phyloP scores from a whole-genome alignment of 2,797 vertebrate genomes.

The Psittacula echo region DNA sequence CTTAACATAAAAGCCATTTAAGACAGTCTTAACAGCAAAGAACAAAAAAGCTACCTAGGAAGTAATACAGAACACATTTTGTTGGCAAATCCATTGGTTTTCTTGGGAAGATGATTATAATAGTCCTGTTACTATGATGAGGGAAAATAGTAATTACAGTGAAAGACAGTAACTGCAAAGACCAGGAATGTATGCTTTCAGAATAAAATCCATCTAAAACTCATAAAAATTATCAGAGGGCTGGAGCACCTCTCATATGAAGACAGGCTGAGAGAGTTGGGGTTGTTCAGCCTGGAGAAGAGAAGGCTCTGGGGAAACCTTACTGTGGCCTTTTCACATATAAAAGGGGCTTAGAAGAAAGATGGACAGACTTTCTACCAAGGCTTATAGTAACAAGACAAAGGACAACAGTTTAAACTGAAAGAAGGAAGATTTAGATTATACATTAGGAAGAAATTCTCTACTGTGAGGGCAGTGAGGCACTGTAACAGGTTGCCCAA shows the following conservation, averaged over 20 bases:
- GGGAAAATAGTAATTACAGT: background rate
- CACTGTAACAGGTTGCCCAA: background rate
- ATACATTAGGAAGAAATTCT: background rate
- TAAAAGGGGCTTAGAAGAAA: background rate
- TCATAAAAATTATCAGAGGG: background rate
- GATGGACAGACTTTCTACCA: background rate
- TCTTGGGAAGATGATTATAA: background rate
- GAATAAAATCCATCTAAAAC: background rate
- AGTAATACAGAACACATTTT: background rate
- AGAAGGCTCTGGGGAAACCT: background rate
- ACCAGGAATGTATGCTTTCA: background rate
- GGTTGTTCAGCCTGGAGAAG: background rate
- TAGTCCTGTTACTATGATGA: background rate
- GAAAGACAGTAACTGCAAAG: background rate
- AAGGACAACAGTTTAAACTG: background rate
- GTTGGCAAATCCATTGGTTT: background rate
- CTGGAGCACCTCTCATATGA: background rate
- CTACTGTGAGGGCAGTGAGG: accelerated
- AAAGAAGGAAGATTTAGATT: background rate
- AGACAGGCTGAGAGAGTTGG: background rate
- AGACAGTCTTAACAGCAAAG: background rate
- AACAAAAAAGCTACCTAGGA: background rate
- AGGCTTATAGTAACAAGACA: background rate
- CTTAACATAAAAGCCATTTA: background rate
- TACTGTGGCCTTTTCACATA: accelerated